Percentiles rank a stretch among this genome's conserved stretches.
Conservation (phyloP, 2,797 vertebrate genomes). For the Loriculus beryllinus region DNA sequence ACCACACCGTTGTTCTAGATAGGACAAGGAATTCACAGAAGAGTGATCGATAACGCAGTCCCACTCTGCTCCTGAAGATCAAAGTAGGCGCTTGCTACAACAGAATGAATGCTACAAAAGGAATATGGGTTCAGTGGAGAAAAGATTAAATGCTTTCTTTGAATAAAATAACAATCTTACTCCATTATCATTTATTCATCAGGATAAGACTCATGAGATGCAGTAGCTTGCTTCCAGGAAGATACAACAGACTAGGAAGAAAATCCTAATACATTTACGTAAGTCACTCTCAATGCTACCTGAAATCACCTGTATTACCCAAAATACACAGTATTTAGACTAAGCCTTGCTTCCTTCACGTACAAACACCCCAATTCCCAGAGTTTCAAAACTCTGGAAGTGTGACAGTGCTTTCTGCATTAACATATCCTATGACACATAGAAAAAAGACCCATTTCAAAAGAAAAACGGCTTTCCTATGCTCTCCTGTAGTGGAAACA, state of each 20-base stretch:
- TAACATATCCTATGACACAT: not conserved
- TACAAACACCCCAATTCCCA: not conserved
- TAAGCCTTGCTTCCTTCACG: not conserved
- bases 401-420: not conserved
- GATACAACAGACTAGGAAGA: not conserved
- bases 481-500: not conserved
- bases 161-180: slow-evolving; percentile 28
- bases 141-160: slow-evolving; percentile 40
- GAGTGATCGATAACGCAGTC: slow-evolving; percentile 29
- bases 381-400: not conserved
- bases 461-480: not conserved
- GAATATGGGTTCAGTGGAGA: slow-evolving; percentile 48
- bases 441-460: not conserved
- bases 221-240: not conserved
- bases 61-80: slow-evolving; percentile 60
- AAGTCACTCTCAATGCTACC: not conserved
- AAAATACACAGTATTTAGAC: not conserved
- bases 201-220: not conserved
- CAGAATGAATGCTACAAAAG: slow-evolving; percentile 53
- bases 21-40: slow-evolving; percentile 46
- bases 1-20: slow-evolving; percentile 45
- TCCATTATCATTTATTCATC: slow-evolving; percentile 13
- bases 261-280: not conserved
- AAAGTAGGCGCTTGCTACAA: slow-evolving; percentile 34
- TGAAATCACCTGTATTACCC: not conserved